A percentile compares a stretch with the other conserved stretches of the same genome.
phyloP scores from a whole-genome alignment of 1,140 invertebrate genomes.

The Pogonognathellus flavescens region DNA sequence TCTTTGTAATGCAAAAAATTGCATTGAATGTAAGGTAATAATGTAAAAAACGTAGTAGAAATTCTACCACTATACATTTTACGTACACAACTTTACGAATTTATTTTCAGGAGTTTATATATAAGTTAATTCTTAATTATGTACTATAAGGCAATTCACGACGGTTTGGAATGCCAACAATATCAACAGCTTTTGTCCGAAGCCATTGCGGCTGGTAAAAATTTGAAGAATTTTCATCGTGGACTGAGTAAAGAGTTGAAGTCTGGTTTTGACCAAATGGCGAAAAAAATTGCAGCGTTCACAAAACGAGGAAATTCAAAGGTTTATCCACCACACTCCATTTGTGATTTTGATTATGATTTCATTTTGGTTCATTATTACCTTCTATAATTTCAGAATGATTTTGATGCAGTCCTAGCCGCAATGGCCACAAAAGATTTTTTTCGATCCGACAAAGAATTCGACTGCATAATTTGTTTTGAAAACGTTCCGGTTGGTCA shows the following conservation, averaged over 20 bases:
- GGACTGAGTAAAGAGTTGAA: background rate
- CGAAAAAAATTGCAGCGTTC: constrained; percentile 2
- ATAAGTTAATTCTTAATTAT: too few relatives aligned
- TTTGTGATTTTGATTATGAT: background rate
- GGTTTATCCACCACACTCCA: background rate
- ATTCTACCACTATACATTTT: too few relatives aligned
- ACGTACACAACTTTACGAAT: too few relatives aligned
- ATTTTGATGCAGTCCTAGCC: constrained; percentile 66
- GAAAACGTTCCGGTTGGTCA: constrained; percentile 69
- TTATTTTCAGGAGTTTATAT: too few relatives aligned
- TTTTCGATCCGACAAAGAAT: constrained; percentile 70
- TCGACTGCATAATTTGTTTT: constrained; percentile 74
- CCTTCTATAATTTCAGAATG: constrained; percentile 10
- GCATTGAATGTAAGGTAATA: constrained; percentile 26
- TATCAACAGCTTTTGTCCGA: constrained; percentile 2
- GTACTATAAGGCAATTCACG: constrained; percentile 33
- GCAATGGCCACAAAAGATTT: constrained; percentile 67
- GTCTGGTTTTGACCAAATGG: constrained; percentile 5
- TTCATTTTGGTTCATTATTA: too few relatives aligned
- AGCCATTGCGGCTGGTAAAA: background rate
- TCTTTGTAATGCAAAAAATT: constrained; percentile 35
- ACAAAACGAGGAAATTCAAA: background rate
- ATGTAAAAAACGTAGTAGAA: too few relatives aligned
- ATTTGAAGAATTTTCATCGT: background rate
- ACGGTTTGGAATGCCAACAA: constrained; percentile 5